phyloP scores from a whole-genome alignment of 2,797 vertebrate species.

The Caiman crocodilus region DNA sequence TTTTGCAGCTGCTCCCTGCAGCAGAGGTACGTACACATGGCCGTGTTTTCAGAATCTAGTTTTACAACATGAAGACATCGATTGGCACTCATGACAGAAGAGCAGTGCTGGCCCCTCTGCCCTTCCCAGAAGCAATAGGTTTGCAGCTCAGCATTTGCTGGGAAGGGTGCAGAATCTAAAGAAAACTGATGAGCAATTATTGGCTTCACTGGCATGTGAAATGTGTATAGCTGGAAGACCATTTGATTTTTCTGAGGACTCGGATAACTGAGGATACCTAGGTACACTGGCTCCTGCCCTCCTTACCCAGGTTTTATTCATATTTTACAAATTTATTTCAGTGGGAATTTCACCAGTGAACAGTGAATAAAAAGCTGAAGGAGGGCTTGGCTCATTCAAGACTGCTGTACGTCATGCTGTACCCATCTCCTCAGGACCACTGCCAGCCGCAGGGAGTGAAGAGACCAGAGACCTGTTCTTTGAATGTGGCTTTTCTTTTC shows the following conservation, averaged over 20 bases:
- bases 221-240: background rate
- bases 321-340: background rate
- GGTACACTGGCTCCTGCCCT: background rate
- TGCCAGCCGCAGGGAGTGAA: background rate
- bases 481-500: background rate
- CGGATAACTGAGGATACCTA: no score
- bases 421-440: background rate
- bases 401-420: background rate
- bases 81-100: background rate
- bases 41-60: background rate
- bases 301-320: background rate
- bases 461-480: background rate
- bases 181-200: background rate
- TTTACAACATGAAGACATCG: background rate
- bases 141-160: background rate
- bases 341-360: background rate
- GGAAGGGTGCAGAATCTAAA: background rate
- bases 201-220: background rate
- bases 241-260: background rate
- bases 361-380: background rate
- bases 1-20: background rate
- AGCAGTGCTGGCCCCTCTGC: background rate
- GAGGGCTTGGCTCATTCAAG: background rate
- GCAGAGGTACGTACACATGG: background rate
- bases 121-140: background rate